Evolutionary conservation across 2,113 vertebrate species (phyloP), one percentile per base, ranked within the genome.

Genomic region (Heteronetta atricapilla): DNA sequence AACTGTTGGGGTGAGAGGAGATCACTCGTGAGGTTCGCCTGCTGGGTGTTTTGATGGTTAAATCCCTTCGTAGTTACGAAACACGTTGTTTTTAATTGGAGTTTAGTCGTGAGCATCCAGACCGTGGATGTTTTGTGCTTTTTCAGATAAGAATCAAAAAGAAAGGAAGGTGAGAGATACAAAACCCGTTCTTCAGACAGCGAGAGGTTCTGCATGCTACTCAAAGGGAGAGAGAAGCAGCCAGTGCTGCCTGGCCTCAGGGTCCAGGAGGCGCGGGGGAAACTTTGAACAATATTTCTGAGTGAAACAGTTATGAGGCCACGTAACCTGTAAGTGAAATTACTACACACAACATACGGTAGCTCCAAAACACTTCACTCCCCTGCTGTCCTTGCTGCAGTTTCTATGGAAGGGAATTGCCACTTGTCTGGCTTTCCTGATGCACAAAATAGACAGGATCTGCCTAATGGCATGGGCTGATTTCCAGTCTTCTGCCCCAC

Each of bases 201-300:
- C 23, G 26, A 28, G 68, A 70, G n/a, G 33, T 36, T n/a, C 52
- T 53, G 46, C 46, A 21, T 48, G 46, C 46, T 48, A 48, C 46
- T 48, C 46, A 5, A 16, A 11, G n/a, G 18, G n/a, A 3, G 2
- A 14, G 42, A 16, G 38, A 25, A 36, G 63, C 29, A 28, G 46
- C 13, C 36, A 5, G 8, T 7, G 0, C n/a, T 28, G 50, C 25
- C 58, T 59, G 42, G 21, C 19, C 1, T 0, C 4, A 69, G 25
- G 36, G 11, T 7, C 16, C 20, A 7, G 68, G 50, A 69, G 48
- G 21, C 34, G 11, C 34, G 50, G 33, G 23, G 33, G 50, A 77
- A 74, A 36, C 73, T 59, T 76, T n/a, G 59, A 26, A 53, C 72
- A 28, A 0, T 25, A 16, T n/a, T 78, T 44, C 16, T 58, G 70